Evolutionary conservation across 2,888 invertebrate genomes (phyloP).

Genomic region (Phyto melanocephala): DNA sequence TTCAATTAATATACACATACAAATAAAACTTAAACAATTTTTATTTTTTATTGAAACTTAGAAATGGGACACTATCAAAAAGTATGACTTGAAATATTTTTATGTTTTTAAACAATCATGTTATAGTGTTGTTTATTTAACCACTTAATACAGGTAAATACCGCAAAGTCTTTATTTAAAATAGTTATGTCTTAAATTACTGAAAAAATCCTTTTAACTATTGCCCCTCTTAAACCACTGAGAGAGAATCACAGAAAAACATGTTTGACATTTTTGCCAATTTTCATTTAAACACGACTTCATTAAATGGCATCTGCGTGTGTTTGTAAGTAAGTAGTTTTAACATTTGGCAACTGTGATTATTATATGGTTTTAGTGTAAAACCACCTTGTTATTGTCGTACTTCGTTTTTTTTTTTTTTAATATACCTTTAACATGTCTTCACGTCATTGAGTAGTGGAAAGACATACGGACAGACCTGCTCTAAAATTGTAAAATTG

Average conservation of each 20-base stretch:
- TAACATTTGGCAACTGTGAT: conserved; percentile 29
- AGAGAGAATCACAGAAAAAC: not conserved
- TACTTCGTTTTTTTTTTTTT: conserved; percentile 22
- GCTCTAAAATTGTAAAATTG: conserved; percentile 16
- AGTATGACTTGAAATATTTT: not conserved
- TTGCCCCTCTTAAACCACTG: not conserved
- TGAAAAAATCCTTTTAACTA: not conserved
- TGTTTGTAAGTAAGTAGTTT: conserved; percentile 16
- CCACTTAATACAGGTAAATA: no score
- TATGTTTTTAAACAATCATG: not conserved
- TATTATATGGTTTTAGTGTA: not conserved
- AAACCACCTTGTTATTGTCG: conserved; percentile 39
- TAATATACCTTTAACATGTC: conserved; percentile 21
- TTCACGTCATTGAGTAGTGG: conserved; percentile 37
- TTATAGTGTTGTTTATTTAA: not conserved
- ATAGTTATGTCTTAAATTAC: not conserved
- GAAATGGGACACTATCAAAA: no score
- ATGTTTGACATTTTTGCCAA: conserved; percentile 45
- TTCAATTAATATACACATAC: not conserved
- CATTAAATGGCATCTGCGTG: conserved; percentile 53
- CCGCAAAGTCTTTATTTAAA: not conserved
- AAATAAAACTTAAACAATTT: not conserved
- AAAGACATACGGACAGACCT: conserved; percentile 15
- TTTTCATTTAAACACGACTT: conserved; percentile 53
- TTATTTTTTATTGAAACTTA: no score